Evolutionary conservation across 2,113 vertebrate genomes (phyloP).

Genomic region (Pelecanoides urinatrix): DNA sequence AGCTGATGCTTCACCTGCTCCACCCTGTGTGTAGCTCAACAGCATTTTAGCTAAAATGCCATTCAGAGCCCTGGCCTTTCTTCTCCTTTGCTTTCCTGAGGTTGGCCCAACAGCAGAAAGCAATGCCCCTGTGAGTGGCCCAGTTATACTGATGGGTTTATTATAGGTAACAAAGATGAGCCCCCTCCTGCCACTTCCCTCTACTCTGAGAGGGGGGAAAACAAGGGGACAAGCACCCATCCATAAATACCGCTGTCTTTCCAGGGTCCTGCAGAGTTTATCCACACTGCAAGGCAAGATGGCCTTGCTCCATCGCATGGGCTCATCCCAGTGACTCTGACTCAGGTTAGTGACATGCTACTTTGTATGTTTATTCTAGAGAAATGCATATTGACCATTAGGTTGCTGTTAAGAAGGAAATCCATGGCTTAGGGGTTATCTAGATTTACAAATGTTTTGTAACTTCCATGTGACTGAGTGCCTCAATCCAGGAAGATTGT

Average conservation of each 20-base stretch:
- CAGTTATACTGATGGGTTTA: background rate
- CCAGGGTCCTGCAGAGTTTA: background rate
- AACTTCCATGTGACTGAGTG: background rate
- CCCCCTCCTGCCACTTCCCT: background rate
- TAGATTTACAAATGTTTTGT: background rate
- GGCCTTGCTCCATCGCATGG: rapidly evolving
- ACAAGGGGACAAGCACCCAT: background rate
- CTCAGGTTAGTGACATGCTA: background rate
- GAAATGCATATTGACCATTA: background rate
- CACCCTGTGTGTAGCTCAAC: background rate
- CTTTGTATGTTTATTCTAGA: background rate
- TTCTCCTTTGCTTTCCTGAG: background rate
- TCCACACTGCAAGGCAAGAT: no score
- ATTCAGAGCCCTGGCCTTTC: background rate
- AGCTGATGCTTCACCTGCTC: background rate
- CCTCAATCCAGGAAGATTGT: background rate
- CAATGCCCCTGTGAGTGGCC: no score
- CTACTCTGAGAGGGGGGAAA: background rate
- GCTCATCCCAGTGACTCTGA: background rate
- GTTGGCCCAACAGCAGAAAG: background rate
- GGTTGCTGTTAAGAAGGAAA: background rate
- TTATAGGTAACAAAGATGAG: background rate
- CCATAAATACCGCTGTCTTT: background rate
- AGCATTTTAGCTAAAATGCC: background rate
- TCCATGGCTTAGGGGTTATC: background rate